phyloP scores from a whole-genome alignment of 2,888 invertebrate species.

The Chalcosyrphus nemorum region DNA sequence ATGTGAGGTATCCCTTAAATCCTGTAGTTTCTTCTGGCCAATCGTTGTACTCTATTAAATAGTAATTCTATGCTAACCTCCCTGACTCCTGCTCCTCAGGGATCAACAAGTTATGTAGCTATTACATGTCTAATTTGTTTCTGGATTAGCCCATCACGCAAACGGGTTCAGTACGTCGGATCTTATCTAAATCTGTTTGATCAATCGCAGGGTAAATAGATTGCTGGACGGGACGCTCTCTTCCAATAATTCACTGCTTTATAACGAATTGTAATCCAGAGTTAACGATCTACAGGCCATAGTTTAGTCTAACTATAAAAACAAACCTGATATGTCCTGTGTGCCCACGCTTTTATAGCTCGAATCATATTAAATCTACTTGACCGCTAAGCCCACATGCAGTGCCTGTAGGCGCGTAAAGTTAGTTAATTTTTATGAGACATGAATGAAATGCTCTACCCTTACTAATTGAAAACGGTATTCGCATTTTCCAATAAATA shows the following conservation, averaged over 20 bases:
- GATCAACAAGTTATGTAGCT: background rate
- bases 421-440: constrained; percentile 3
- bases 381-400: background rate
- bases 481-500: background rate
- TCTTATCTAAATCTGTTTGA: too few species aligned
- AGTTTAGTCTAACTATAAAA: background rate
- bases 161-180: too few species aligned
- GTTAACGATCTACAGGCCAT: background rate
- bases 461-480: constrained; percentile 24
- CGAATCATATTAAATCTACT: background rate
- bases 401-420: background rate
- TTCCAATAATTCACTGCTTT: too few species aligned
- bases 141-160: background rate
- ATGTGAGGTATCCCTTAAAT: constrained; percentile 35
- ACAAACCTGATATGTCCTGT: background rate
- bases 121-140: constrained; percentile 16
- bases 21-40: background rate
- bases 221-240: too few species aligned
- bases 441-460: background rate
- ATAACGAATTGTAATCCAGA: too few species aligned
- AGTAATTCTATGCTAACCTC: constrained; percentile 8
- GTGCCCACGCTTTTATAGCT: background rate
- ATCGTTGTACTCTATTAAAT: background rate
- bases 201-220: too few species aligned
- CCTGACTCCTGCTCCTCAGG: background rate